Conservation (phyloP, 2,888 invertebrate genomes). For the Hydropsyche betteni region DNA sequence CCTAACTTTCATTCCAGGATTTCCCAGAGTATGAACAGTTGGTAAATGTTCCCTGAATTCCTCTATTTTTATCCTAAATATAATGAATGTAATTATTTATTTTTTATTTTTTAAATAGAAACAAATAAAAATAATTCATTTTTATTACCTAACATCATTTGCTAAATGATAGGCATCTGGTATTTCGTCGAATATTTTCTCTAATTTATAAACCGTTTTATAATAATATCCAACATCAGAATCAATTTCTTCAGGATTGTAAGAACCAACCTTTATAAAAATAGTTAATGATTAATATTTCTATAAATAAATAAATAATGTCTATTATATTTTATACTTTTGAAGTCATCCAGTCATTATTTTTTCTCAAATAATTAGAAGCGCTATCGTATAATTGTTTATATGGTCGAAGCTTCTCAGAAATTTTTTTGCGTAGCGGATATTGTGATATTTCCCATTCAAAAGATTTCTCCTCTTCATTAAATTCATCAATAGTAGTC, state of each 20-base stretch:
- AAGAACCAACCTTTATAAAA: slow-evolving; percentile 73
- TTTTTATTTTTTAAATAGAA: slow-evolving; percentile 15
- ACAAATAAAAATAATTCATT: background rate
- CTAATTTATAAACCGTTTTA: slow-evolving; percentile 85
- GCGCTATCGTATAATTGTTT: slow-evolving; percentile 90
- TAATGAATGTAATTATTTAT: slow-evolving; percentile 46
- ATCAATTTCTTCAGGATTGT: slow-evolving; percentile 91
- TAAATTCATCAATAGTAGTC: slow-evolving; percentile 85
- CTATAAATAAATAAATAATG: slow-evolving; percentile 5
- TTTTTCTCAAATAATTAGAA: slow-evolving; percentile 83
- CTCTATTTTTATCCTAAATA: slow-evolving; percentile 76
- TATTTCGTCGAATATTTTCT: slow-evolving; percentile 82
- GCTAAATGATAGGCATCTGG: slow-evolving; percentile 81
- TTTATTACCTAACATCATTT: slow-evolving; percentile 62
- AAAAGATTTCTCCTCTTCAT: slow-evolving; percentile 89
- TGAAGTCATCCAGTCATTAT: slow-evolving; percentile 85
- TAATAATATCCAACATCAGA: slow-evolving; percentile 74
- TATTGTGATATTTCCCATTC: slow-evolving; percentile 90
- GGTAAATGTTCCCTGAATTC: slow-evolving; percentile 89
- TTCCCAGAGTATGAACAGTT: slow-evolving; percentile 91
- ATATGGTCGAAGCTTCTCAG: slow-evolving; percentile 84
- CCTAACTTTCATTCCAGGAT: slow-evolving; percentile 90
- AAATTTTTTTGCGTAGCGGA: slow-evolving; percentile 80
- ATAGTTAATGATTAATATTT: background rate
- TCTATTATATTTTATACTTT: slow-evolving; percentile 56